Conservation (phyloP, 92 coral and sea anemone genomes). For the Porites evermanni region DNA sequence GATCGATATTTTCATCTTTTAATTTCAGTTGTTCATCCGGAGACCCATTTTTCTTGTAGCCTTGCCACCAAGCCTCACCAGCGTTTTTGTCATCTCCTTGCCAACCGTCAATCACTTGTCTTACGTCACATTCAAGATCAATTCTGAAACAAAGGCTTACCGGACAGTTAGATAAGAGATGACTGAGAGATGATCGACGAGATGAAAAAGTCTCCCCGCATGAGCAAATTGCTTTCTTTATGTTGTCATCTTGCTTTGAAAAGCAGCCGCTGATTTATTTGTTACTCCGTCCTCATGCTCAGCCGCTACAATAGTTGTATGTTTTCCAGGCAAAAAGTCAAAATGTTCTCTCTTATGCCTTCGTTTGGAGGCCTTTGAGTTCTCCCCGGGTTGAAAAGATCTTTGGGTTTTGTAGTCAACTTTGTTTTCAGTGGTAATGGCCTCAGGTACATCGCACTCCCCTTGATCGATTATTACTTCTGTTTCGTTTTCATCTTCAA, state of each 20-base stretch:
- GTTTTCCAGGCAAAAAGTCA: neutral
- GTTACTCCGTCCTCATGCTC: neutral
- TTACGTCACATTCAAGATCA: constrained; percentile 29
- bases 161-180: constrained; percentile 15
- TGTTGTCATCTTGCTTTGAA: neutral
- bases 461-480: neutral
- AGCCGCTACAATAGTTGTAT: neutral
- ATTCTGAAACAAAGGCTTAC: constrained; percentile 34
- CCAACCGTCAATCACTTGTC: constrained; percentile 42
- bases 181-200: constrained; percentile 11
- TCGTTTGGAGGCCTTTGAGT: neutral
- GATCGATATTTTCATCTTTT: neutral
- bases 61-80: constrained; percentile 43
- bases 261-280: neutral
- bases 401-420: neutral
- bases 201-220: constrained; percentile 20
- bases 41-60: constrained; percentile 32
- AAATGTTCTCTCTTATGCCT: neutral
- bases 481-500: neutral
- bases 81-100: neutral
- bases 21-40: neutral
- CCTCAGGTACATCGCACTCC: neutral
- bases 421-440: constrained; percentile 9
- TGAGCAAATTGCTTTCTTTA: constrained; percentile 17
- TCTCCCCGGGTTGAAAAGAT: neutral